Conservation (phyloP, 1,140 invertebrate species). For the Agraylea sexmaculata region DNA sequence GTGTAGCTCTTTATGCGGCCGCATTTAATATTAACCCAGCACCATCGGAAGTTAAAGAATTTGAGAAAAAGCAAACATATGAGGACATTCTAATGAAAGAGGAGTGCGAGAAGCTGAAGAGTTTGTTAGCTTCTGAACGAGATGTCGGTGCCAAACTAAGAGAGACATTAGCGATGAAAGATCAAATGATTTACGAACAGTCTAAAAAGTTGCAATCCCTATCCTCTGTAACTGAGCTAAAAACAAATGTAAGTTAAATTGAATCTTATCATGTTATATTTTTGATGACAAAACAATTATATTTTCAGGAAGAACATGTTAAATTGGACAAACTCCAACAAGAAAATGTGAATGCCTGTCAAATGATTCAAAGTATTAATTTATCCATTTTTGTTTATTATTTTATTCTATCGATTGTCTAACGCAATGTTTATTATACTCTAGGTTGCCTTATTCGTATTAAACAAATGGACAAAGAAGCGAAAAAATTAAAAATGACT, state of each 20-base stretch:
- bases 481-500: slow-evolving; percentile 13
- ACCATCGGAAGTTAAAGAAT: slow-evolving; percentile 1
- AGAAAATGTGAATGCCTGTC: slow-evolving; percentile 53
- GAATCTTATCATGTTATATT: not conserved
- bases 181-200: slow-evolving; percentile 9
- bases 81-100: not conserved
- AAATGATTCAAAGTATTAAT: slow-evolving; percentile 36
- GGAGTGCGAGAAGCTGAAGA: slow-evolving; percentile 13
- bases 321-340: slow-evolving; percentile 38
- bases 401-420: slow-evolving; percentile 1
- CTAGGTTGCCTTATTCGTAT: slow-evolving; percentile 18
- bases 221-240: not conserved
- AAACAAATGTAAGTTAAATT: not conserved
- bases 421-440: slow-evolving; percentile 3
- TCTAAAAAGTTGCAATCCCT: not conserved
- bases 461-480: slow-evolving; percentile 16
- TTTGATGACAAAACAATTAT: too few species aligned
- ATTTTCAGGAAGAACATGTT: slow-evolving; percentile 30
- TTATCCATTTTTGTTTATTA: not conserved
- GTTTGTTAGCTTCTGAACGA: slow-evolving; percentile 10
- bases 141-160: slow-evolving; percentile 3
- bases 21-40: slow-evolving; percentile 16
- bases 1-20: slow-evolving; percentile 16
- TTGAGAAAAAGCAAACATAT: slow-evolving; percentile 7
- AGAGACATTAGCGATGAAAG: slow-evolving; percentile 3